Base-by-base conservation (phyloP, 2,888 invertebrate genomes). In the Meloe dianella region DNA sequence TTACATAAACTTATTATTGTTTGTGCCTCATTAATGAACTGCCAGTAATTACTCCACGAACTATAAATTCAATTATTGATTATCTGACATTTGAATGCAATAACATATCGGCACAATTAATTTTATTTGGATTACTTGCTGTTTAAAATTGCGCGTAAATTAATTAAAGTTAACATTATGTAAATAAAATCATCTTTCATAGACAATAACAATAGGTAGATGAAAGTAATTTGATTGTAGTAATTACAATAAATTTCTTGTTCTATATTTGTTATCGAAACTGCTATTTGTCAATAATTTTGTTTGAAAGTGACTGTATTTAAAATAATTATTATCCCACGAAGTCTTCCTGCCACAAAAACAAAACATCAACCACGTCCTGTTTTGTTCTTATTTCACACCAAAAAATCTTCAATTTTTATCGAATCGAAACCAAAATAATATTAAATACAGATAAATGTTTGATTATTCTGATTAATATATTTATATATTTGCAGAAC, bases 401-500 rank as follows among this genome's bases (percentile, higher is more conserved):
- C n/a, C n/a, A n/a, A n/a, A 61, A 61, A 51, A 61, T 65, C 66
- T 63, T 62, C 57, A 51, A 61, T 51, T 61, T 35, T 22, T 47
- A 17, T 35, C 5, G 10, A 57, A 30, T 10, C n/a, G n/a, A n/a
- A 41, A 60, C 24, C 20, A 29, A 61, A 14, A 47, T n/a, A n/a
- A n/a, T n/a, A n/a, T n/a, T n/a, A n/a, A n/a, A n/a, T n/a, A n/a
- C n/a, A n/a, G n/a, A n/a, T n/a, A n/a, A n/a, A n/a, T n/a, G n/a
- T n/a, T n/a, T 59, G 51, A 20, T 27, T 51, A 12, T 51, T 47
- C 41, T 38, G 20, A 47, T 38, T 63, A 54, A 38, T 61, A 61
- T 35, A n/a, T 12, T n/a, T 57, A 24, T 59, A n/a, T 67, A 61
- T 47, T 77, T 79, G 61, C 74, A 82, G 83, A 83, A 73, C 66